Percentiles rank a stretch among this genome's conserved stretches.
Evolutionary conservation across 1,140 invertebrate species (phyloP).

Genomic region (Chironomus tepperi): DNA sequence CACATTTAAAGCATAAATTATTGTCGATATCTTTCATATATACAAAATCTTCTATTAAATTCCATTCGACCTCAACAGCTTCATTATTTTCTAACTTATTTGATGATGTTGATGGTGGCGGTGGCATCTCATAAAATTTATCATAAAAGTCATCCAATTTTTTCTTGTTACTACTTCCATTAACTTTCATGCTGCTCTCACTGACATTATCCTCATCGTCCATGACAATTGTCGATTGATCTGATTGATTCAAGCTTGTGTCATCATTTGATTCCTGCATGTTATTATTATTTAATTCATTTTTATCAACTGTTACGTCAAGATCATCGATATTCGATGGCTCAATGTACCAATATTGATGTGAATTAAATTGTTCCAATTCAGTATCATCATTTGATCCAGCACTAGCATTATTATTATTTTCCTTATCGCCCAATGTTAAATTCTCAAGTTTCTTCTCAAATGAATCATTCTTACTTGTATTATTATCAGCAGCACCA

Average conservation of each 20-base stretch:
- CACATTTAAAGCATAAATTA: constrained; percentile 24
- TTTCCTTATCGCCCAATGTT: neutral
- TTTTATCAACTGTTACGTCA: neutral
- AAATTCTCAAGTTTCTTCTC: constrained; percentile 11
- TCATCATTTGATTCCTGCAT: too few species aligned
- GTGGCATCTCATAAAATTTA: neutral
- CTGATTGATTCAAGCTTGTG: neutral
- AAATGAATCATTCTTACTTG: neutral
- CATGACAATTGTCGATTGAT: constrained; percentile 1
- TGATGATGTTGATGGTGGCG: neutral
- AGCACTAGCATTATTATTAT: neutral
- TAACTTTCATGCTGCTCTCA: neutral
- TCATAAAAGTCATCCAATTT: constrained; percentile 10
- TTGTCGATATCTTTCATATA: constrained; percentile 20
- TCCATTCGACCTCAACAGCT: neutral
- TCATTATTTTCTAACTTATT: neutral
- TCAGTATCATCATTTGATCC: neutral
- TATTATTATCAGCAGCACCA: constrained; percentile 16
- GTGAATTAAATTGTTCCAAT: constrained; percentile 24
- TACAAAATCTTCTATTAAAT: constrained; percentile 25
- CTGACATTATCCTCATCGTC: neutral
- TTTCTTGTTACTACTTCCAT: neutral
- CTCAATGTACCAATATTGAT: constrained; percentile 24
- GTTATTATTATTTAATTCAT: constrained; percentile 17
- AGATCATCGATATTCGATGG: constrained; percentile 1